These are phyloP conservation scores for Hozukius guyotensis DNA, from an alignment of 2,797 vertebrate genomes.

Conservation along the genomic window DNA sequence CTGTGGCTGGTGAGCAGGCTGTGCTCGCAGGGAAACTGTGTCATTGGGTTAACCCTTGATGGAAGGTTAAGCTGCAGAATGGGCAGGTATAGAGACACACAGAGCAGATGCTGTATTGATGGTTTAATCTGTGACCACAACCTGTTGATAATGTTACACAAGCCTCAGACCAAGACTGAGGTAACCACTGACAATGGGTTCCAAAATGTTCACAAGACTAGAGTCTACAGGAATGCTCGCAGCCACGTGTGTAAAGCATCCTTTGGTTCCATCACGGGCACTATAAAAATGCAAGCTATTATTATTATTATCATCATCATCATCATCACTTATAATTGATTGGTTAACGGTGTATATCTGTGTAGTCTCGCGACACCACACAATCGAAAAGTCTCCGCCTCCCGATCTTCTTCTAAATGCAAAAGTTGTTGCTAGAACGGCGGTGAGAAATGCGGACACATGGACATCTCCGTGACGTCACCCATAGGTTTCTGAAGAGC, in stretches of 20 bases:
- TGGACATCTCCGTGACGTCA: neutral
- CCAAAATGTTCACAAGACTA: neutral
- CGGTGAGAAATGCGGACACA: too few species aligned
- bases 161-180: neutral
- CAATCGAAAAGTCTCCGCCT: too few species aligned
- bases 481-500: neutral
- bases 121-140: constrained; percentile 40
- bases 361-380: too few species aligned
- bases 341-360: too few species aligned
- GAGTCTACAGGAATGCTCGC: neutral
- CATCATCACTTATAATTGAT: too few species aligned
- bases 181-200: neutral
- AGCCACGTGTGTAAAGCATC: neutral
- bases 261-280: neutral
- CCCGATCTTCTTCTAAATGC: neutral
- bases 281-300: neutral
- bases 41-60: constrained; percentile 34
- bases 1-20: neutral
- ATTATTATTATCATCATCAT: neutral
- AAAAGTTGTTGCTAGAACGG: neutral
- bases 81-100: constrained; percentile 8
- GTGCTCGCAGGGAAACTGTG: constrained; percentile 11
- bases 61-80: constrained; percentile 33
- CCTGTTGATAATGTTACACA: neutral
- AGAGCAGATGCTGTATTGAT: constrained; percentile 25